Evolutionary conservation across 2,888 invertebrate species (phyloP).

Genomic region (Pedicia rivosa): DNA sequence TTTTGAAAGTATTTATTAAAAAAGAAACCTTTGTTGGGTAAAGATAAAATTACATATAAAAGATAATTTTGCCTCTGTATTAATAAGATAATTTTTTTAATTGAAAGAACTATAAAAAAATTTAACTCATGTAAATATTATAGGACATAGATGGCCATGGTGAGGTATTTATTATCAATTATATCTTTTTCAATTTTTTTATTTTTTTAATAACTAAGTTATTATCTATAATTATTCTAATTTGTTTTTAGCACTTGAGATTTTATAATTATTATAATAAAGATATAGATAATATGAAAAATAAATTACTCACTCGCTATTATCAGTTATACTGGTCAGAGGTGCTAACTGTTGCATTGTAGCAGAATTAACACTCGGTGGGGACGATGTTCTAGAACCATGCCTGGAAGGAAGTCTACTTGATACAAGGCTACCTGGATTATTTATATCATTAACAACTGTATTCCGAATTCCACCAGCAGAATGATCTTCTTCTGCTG

Average conservation of each 20-base stretch:
- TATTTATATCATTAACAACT: slow-evolving; percentile 35
- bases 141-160: background rate
- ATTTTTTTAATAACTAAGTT: background rate
- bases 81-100: too few species aligned
- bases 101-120: too few species aligned
- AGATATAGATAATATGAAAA: background rate
- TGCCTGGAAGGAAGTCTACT: slow-evolving; percentile 23
- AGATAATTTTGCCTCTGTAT: too few species aligned
- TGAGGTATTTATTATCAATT: background rate
- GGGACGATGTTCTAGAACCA: slow-evolving; percentile 25
- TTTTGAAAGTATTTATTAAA: too few species aligned
- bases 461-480: slow-evolving; percentile 13
- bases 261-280: background rate
- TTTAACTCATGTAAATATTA: too few species aligned
- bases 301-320: slow-evolving; percentile 41
- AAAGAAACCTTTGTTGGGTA: too few species aligned
- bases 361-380: slow-evolving; percentile 34
- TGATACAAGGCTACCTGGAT: slow-evolving; percentile 28
- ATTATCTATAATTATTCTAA: background rate
- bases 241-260: background rate
- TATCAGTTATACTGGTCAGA: slow-evolving; percentile 44
- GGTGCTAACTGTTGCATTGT: slow-evolving; percentile 40
- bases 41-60: too few species aligned
- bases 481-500: slow-evolving; percentile 60
- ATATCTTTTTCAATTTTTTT: background rate